Conservation (phyloP, 1,140 invertebrate genomes). For the Latrodectus geometricus region DNA sequence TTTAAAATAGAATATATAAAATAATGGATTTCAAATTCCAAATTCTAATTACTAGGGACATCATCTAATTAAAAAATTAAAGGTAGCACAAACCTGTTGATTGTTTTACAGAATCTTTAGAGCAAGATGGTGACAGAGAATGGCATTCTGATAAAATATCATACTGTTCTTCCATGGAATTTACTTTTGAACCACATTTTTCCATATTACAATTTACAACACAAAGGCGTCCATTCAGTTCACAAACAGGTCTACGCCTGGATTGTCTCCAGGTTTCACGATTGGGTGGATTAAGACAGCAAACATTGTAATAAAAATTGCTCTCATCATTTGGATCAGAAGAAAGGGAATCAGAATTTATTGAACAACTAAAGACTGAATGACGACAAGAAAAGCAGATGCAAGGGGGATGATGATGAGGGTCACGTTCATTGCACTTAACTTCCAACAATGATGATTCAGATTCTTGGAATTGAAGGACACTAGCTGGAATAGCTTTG, state of each 20-base stretch:
- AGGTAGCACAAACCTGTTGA: not conserved
- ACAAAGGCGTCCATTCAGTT: constrained; percentile 49
- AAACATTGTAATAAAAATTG: constrained; percentile 38
- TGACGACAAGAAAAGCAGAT: constrained; percentile 48
- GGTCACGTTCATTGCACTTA: constrained; percentile 29
- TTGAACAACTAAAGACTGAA: constrained; percentile 38
- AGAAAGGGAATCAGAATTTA: not conserved
- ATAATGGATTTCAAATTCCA: not conserved
- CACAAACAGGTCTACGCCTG: constrained; percentile 35
- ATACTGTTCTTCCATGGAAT: not conserved
- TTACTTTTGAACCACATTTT: not conserved
- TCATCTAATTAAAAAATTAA: not conserved
- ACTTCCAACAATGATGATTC: constrained; percentile 30
- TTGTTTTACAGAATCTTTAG: constrained; percentile 5
- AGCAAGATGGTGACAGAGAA: not conserved
- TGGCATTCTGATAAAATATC: constrained; percentile 19
- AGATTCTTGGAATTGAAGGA: not conserved
- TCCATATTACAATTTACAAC: constrained; percentile 52
- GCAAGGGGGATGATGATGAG: constrained; percentile 45
- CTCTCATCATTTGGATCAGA: not conserved
- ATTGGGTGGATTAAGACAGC: constrained; percentile 32
- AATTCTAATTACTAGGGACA: not conserved
- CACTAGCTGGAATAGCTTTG: constrained; percentile 33
- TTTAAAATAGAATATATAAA: not conserved
- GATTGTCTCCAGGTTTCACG: constrained; percentile 51